Percentiles rank a stretch among this genome's conserved stretches.
Evolutionary conservation across 2,888 invertebrate genomes (phyloP).

Genomic region (Uropetala carovei): DNA sequence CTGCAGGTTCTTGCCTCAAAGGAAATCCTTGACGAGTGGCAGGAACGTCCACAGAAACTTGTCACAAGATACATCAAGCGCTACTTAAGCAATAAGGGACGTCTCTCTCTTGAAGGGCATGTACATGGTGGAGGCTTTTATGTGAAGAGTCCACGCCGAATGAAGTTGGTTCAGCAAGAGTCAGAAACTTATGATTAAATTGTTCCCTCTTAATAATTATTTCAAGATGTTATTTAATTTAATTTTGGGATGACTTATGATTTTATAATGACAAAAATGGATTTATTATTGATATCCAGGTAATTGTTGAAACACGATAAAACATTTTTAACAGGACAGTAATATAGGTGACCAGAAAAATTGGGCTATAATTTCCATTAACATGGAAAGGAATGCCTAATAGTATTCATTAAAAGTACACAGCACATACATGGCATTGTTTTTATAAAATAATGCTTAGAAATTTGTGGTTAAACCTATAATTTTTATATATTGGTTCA

Average conservation of each 20-base stretch:
- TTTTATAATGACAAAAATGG: constrained; percentile 36
- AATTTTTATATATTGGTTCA: constrained; percentile 44
- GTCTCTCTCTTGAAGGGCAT: constrained; percentile 83
- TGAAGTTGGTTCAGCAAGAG: constrained; percentile 93
- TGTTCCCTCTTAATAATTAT: constrained; percentile 15
- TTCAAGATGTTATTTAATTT: background rate
- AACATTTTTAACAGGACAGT: background rate
- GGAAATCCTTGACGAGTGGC: constrained; percentile 93
- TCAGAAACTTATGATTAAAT: constrained; percentile 91
- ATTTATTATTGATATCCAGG: constrained; percentile 14
- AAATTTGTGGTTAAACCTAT: constrained; percentile 53
- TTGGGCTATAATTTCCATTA: constrained; percentile 35
- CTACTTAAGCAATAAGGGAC: constrained; percentile 87
- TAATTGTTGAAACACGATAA: constrained; percentile 37
- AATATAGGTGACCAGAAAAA: background rate
- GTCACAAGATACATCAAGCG: constrained; percentile 90
- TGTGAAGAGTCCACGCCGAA: constrained; percentile 90
- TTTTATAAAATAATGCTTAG: constrained; percentile 55
- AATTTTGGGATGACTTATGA: constrained; percentile 21
- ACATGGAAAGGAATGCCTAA: constrained; percentile 16
- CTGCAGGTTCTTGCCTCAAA: constrained; percentile 89
- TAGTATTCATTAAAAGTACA: constrained; percentile 14
- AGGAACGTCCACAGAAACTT: constrained; percentile 90
- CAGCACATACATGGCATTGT: constrained; percentile 36
- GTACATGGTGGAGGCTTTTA: constrained; percentile 84